Percentiles rank a stretch among this genome's conserved stretches.
Conservation (phyloP, 2,888 invertebrate species). For the Napeogenes sylphis region DNA sequence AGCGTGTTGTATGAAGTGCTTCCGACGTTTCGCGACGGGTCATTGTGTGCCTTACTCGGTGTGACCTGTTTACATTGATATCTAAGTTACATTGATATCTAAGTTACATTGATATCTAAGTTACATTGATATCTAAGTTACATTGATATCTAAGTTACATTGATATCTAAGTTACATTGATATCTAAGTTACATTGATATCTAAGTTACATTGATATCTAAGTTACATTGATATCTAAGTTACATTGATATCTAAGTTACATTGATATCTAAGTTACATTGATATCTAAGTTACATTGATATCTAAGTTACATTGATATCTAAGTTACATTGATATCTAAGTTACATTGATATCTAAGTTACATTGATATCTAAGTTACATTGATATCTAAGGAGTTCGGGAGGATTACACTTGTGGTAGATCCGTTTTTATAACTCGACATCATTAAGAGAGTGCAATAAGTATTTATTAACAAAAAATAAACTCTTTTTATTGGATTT, state of each 20-base stretch:
- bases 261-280: too few relatives aligned
- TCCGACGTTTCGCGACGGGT: conserved; percentile 53
- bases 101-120: too few relatives aligned
- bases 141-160: too few relatives aligned
- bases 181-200: too few relatives aligned
- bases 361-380: too few relatives aligned
- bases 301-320: too few relatives aligned
- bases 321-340: too few relatives aligned
- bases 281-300: too few relatives aligned
- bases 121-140: too few relatives aligned
- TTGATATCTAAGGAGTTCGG: conserved; percentile 32
- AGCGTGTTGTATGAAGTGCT: conserved; percentile 39
- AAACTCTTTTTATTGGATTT: conserved; percentile 27
- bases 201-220: conserved; percentile 26
- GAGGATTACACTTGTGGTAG: conserved; percentile 28
- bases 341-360: too few relatives aligned
- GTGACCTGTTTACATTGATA: conserved; percentile 42
- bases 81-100: conserved; percentile 15
- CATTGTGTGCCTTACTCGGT: conserved; percentile 61
- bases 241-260: conserved; percentile 37
- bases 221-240: conserved; percentile 9
- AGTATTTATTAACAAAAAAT: conserved; percentile 57
- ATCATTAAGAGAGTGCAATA: conserved; percentile 59
- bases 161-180: too few relatives aligned
- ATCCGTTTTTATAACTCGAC: conserved; percentile 41